Evolutionary conservation across 2,113 vertebrate species (phyloP).

Genomic region (Columba livia): DNA sequence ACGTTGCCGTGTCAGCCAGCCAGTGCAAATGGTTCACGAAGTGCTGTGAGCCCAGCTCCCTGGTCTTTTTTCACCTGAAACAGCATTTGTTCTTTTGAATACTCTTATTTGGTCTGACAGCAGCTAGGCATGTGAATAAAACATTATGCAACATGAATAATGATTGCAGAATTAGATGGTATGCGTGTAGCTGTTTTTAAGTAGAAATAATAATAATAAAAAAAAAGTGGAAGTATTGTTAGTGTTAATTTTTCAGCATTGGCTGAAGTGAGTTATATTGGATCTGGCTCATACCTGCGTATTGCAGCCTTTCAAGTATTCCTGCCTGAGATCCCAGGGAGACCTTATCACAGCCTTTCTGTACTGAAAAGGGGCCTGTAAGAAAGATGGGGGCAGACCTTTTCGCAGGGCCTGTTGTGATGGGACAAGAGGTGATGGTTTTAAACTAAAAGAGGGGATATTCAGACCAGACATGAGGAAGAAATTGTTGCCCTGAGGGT

Average conservation of each 20-base stretch:
- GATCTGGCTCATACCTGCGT: background rate
- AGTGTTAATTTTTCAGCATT: background rate
- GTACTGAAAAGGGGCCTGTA: too few relatives aligned
- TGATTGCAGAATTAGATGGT: background rate
- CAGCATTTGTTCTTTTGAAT: background rate
- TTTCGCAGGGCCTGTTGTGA: too few relatives aligned
- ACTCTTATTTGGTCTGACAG: conserved; percentile 12
- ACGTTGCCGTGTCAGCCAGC: background rate
- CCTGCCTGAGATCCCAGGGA: fast-evolving
- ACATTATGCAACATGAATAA: background rate
- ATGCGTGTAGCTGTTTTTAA: background rate
- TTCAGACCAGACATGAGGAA: too few relatives aligned
- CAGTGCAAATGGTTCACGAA: fast-evolving
- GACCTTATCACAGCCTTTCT: too few relatives aligned
- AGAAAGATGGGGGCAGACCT: too few relatives aligned
- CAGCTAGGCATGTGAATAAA: background rate
- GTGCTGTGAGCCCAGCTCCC: background rate
- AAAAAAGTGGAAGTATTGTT: background rate
- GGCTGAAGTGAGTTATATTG: background rate
- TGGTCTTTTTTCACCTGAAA: background rate
- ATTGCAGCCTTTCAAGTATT: background rate
- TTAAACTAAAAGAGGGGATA: too few relatives aligned
- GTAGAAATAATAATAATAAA: background rate
- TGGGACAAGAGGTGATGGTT: too few relatives aligned
- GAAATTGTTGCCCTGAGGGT: too few relatives aligned